A percentile compares a stretch with the other conserved stretches of the same genome.
Conservation (phyloP, 2,888 invertebrate genomes). For the Megastigmus dorsalis region DNA sequence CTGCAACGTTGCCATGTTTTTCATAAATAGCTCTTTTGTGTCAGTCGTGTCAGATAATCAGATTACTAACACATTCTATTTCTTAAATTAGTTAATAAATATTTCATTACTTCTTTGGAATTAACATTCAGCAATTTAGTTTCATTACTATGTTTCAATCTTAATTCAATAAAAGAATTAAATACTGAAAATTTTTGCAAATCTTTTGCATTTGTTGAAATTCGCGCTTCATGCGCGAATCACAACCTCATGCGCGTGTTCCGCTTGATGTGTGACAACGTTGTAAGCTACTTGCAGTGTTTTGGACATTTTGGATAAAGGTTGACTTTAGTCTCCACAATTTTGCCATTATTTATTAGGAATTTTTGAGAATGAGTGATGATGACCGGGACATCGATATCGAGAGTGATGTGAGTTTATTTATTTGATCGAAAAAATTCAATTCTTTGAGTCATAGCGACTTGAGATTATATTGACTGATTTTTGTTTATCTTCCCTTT, state of each 20-base stretch:
- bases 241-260: background rate
- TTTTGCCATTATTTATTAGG: constrained; percentile 21
- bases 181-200: no score
- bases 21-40: no score
- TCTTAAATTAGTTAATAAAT: background rate
- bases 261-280: constrained; percentile 30
- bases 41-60: no score
- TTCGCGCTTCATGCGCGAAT: background rate
- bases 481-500: constrained; percentile 57
- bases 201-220: constrained; percentile 21
- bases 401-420: constrained; percentile 92
- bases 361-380: constrained; percentile 84
- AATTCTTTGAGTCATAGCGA: no score
- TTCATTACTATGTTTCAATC: background rate
- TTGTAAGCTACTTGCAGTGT: constrained; percentile 43
- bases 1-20: constrained; percentile 32
- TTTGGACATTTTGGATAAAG: constrained; percentile 50
- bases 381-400: constrained; percentile 96
- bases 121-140: background rate
- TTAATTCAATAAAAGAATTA: background rate
- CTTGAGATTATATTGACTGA: background rate
- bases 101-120: background rate
- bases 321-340: background rate
- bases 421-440: no score
- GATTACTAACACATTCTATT: background rate